Conservation (phyloP, 2,113 vertebrate genomes). For the Phalacrocorax aristotelis region DNA sequence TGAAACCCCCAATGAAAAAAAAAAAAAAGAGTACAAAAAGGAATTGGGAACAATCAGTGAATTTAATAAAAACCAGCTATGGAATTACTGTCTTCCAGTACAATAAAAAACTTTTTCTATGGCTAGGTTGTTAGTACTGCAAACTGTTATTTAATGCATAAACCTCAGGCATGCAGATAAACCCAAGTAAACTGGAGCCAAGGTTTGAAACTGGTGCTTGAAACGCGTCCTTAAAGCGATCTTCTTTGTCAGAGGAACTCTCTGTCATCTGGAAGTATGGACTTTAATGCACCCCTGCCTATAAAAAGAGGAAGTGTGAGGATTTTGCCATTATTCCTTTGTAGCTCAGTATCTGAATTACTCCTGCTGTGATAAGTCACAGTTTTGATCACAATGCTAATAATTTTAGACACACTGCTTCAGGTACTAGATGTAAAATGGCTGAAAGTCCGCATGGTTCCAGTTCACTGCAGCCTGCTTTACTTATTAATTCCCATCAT, state of each 20-base stretch:
- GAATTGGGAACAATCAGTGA: neutral
- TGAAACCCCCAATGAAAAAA: neutral
- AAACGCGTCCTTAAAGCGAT: neutral
- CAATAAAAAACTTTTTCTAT: neutral
- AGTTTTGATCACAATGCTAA: neutral
- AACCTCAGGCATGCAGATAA: slow-evolving; percentile 35
- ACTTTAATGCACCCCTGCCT: neutral
- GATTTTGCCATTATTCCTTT: neutral
- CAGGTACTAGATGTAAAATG: neutral
- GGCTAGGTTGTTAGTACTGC: neutral
- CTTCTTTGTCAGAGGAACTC: neutral
- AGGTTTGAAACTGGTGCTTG: neutral
- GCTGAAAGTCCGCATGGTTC: neutral
- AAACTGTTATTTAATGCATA: neutral
- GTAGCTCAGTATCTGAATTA: neutral
- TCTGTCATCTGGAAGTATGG: neutral
- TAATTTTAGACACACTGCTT: neutral
- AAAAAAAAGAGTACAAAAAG: neutral
- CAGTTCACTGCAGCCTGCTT: neutral
- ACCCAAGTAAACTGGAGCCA: neutral
- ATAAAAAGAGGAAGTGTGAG: neutral
- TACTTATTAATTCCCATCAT: neutral
- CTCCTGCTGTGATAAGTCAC: neutral
- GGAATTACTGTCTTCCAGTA: neutral
- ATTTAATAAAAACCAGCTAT: neutral